Base-by-base conservation (phyloP, 2,888 invertebrate species). In the Parnassius apollo region DNA sequence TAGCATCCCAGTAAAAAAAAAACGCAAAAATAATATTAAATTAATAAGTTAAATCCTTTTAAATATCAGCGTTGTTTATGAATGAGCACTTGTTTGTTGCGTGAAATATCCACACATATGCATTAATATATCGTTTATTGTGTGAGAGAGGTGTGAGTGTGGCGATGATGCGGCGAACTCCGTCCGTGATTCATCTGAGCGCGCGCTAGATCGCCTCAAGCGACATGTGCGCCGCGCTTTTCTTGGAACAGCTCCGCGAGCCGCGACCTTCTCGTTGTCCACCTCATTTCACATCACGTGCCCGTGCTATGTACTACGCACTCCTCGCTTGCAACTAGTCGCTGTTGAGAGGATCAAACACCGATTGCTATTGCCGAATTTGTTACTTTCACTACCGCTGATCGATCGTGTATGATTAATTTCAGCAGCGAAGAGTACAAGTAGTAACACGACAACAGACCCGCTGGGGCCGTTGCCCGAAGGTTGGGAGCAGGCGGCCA, bases 401-500 rank as follows among this genome's bases (percentile, higher is more conserved):
- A 71, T 66, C 65, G 71, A 72, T 69, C 68, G 68, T 80, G 77
- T 85, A 78, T 84, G 85, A 85, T 87, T 87, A 80, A 81, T 91
- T 90, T 86, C 91, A 91, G 91, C 90, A 86, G 87, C 90, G 87
- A 91, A 91, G 89, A 91, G 88, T 88, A 89, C 91, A 88, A 91
- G 90, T 85, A 90, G 83, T 88, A 88, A 82, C 80, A 83, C 86
- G 77, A 73, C 88, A 74, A 77, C 85, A 73, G 94, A 93, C 84
- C 91, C 94, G 74, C 93, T 96, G 82, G 96, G 96, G 72, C 94
- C 96, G 70, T 91, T 97, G 83, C 97, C 97, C 70, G 96, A 96
- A 70, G 96, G 96, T 75, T 97, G 97, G 97, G 97, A 97, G 88
- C 96, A 96, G 88, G 96, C 96, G 67, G 93, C 95, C 75, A 96